phyloP scores from a whole-genome alignment of 2,797 vertebrate species.

The Sphenodon punctatus region DNA sequence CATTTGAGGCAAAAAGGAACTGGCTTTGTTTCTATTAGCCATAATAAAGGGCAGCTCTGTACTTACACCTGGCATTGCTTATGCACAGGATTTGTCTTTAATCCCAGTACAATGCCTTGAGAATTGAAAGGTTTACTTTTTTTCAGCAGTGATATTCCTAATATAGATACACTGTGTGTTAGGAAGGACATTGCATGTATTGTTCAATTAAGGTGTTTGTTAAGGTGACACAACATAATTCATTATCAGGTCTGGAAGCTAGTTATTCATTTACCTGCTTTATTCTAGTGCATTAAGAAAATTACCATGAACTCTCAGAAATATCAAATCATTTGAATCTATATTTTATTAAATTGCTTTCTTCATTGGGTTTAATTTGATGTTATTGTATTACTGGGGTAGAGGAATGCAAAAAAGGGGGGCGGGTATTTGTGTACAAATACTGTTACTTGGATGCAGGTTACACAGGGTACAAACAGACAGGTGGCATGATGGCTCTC shows the following conservation, averaged over 20 bases:
- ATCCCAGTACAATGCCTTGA: not conserved
- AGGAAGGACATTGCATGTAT: not conserved
- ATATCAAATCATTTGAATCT: conserved; percentile 7
- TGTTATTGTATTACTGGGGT: conserved; percentile 15
- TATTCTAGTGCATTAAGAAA: not conserved
- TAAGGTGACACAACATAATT: conserved; percentile 33
- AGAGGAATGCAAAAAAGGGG: conserved; percentile 25
- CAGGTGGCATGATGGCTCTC: no score
- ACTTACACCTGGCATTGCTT: not conserved
- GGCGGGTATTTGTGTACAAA: conserved; percentile 36
- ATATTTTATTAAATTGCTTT: conserved; percentile 3
- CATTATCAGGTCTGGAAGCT: conserved; percentile 21
- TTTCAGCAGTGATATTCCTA: not conserved
- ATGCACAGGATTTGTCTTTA: not conserved
- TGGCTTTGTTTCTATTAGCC: no score
- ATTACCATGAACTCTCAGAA: not conserved
- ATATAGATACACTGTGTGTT: not conserved
- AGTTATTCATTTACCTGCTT: conserved; percentile 38
- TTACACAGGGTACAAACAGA: no score
- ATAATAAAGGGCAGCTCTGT: not conserved
- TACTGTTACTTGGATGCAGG: conserved; percentile 18
- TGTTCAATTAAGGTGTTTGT: conserved; percentile 38
- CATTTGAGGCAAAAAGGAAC: no score
- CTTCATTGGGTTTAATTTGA: conserved; percentile 19
- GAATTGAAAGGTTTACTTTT: not conserved